Conservation (phyloP, 1,140 invertebrate species). For the Fopius arisanus region DNA sequence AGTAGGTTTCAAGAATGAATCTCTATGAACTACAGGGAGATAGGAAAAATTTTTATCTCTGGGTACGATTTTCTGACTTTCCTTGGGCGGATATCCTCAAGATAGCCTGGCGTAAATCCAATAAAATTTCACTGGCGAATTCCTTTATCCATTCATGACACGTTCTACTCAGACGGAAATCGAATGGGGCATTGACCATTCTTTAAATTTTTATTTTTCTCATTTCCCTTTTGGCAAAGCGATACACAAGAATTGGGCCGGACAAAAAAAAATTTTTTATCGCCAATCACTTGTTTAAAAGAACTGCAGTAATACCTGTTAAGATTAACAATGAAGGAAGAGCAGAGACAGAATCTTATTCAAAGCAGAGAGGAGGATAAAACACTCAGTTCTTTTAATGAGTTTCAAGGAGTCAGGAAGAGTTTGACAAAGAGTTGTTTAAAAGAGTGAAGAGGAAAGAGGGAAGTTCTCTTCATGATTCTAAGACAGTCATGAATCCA, state of each 20-base stretch:
- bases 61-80: not conserved
- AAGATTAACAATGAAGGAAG: not conserved
- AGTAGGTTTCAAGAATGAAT: not conserved
- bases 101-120: conserved; percentile 3
- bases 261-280: not conserved
- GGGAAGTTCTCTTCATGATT: no score
- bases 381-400: not conserved
- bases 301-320: not conserved
- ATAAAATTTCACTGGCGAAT: conserved; percentile 4
- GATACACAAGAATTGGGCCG: not conserved
- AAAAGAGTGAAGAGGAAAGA: no score
- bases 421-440: not conserved
- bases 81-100: not conserved
- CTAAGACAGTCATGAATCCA: no score
- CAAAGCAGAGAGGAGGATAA: not conserved
- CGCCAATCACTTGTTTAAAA: not conserved
- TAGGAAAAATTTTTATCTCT: not conserved
- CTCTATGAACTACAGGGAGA: not conserved
- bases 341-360: not conserved
- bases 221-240: not conserved
- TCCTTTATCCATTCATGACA: conserved; percentile 19
- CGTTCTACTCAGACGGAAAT: conserved; percentile 19
- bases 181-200: conserved; percentile 23
- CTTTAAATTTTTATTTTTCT: not conserved
- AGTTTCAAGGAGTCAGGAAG: not conserved